Evolutionary conservation across 1,140 invertebrate species (phyloP).

Genomic region (Zaprionus nigranus): DNA sequence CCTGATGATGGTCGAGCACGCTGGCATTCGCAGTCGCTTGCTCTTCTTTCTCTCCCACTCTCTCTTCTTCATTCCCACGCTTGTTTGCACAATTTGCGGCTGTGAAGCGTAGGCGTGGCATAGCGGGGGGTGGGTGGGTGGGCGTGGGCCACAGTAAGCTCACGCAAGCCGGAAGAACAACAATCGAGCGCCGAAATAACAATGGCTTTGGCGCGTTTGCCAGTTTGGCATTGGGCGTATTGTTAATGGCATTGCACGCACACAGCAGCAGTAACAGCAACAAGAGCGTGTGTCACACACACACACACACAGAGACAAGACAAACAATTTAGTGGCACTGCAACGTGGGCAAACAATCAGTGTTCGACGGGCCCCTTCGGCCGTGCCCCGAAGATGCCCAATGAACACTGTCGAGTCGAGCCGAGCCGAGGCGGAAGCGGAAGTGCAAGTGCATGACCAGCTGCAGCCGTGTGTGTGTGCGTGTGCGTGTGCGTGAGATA

Average conservation of each 20-base stretch:
- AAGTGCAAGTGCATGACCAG: conserved; percentile 34
- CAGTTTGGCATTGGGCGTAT: conserved; percentile 81
- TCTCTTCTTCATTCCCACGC: conserved; percentile 44
- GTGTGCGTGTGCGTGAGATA: conserved; percentile 37
- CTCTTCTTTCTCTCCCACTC: conserved; percentile 1
- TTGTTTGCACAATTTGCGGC: conserved; percentile 77
- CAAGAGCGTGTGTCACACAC: conserved; percentile 21
- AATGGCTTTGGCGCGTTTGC: conserved; percentile 80
- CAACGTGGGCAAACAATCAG: conserved; percentile 75
- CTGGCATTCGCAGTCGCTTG: neutral
- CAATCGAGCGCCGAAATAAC: conserved; percentile 81
- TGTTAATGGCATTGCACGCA: conserved; percentile 78
- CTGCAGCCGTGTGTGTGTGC: conserved; percentile 8
- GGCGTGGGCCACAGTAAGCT: conserved; percentile 60
- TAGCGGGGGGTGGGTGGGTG: neutral
- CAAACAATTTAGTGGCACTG: conserved; percentile 80
- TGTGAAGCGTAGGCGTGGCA: conserved; percentile 25
- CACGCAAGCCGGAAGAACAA: conserved; percentile 81
- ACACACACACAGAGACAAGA: conserved; percentile 45
- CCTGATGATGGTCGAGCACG: conserved; percentile 25
- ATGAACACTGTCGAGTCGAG: neutral
- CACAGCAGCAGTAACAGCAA: conserved; percentile 35
- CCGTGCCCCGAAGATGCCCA: conserved; percentile 28
- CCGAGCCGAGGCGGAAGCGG: conserved; percentile 33
- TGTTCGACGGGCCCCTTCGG: conserved; percentile 28